Base-by-base conservation (phyloP, 2,797 vertebrate species). In the Pseudocheirus occidentalis region DNA sequence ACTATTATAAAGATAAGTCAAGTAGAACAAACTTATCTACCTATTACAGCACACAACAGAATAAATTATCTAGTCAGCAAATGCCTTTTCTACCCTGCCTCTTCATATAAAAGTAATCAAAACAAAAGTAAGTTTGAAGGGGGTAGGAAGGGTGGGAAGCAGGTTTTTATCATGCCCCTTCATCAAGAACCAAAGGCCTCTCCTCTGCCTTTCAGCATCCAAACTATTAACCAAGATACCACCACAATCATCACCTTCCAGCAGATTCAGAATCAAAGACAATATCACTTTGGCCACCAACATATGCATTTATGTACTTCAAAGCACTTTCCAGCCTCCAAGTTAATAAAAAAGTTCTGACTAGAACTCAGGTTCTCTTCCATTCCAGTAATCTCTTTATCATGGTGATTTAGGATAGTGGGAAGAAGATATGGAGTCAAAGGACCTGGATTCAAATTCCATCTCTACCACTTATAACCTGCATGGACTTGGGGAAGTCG, bases 91-190 rank as follows among this genome's bases (percentile, higher is more conserved):
- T 16, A 14, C 24, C 55, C 52, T 28, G 92, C 52, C 31, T 13
- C 1, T 91, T 92, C 16, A 93, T 73, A n/a, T 73, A 73, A 73
- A 73, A 73, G 1, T 40, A 50, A 40, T 91, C 92, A 73, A 66
- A 55, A 93, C 46, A 94, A 92, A 53, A 46, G n/a, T 21, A 95
- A 40, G 29, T 91, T 90, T 93, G 12, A 53, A 29, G 14, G 57
- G 1, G 5, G 54, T 11, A 28, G 73, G 92, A 2, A 66, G 14
- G 66, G n/a, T 73, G n/a, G 66, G 16, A 40, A 81, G 66, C 66
- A 81, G 66, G 40, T 81, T 66, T 66, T 73, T 73, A 94, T 95
- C 93, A 92, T 58, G 91, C 92, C 87, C 52, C 95, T 66, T 40
- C 10, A 62, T n/a, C 10, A 90, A 93, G 27, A 9, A 95, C 90